Evolutionary conservation across 2,888 invertebrate species (phyloP), one percentile per base, ranked within the genome.

Genomic region (Paralinhomoeus sp.): DNA sequence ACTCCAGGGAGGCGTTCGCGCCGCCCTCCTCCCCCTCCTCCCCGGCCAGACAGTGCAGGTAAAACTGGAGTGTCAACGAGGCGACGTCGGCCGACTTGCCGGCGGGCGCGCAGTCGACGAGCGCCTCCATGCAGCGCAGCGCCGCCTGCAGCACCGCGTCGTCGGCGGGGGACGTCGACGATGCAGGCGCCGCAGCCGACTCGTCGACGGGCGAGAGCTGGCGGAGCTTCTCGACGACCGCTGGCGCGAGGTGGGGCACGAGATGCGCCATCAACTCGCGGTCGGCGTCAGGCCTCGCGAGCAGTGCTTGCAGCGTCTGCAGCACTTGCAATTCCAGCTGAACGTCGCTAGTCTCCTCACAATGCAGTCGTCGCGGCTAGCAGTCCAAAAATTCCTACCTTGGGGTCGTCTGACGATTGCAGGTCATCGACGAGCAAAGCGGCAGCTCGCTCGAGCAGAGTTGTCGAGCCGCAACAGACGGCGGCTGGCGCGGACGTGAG

Each of bases 391-490:
- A 12, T 27, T 5, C 5, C 27, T 27, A 27, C 27, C 27, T 12
- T 27, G 5, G 24, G 2, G 34, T 37, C 46, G 45, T 49, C 18
- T 48, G 52, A 2, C 47, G 41, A 55, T 48, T 65, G 61, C 55
- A 69, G 63, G 54, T 82, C 80, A 57, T 81, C 80, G 34, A 80
- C 72, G 66, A 85, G 85, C 60, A 85, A 78, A 68, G 40, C 27
- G 2, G 37, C 85, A 82, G 55, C 89, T 80, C 83, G 83, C 1
- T 84, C 83, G 64, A 80, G 82, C 62, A 82, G 79, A 43, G 89
- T 67, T 54, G 80, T 78, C 15, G 81, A 78, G 31, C 79, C 75
- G 27, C 73, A 71, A 15, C 78, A 74, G 15, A 80, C 77, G 53
- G 76, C 72, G 22, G 53, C 72, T 1, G 80, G 77, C 9, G 83